A percentile compares a stretch with the other conserved stretches of the same genome.
phyloP scores from a whole-genome alignment of 2,797 vertebrate genomes.

The Myotis planiceps region DNA sequence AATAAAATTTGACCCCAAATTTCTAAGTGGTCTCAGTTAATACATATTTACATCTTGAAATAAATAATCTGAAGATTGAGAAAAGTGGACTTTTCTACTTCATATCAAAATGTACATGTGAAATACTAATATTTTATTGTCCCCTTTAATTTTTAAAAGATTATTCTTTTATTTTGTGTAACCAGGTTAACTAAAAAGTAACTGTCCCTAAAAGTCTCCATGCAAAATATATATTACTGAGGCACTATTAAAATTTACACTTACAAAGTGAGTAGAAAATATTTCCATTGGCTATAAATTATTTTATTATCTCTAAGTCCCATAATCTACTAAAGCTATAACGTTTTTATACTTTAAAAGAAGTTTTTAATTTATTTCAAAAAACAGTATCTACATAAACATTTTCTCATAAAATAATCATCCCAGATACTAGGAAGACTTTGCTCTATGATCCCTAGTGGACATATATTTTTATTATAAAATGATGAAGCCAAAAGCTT shows the following conservation, averaged over 20 bases:
- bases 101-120: background rate
- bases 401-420: background rate
- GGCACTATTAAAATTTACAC: background rate
- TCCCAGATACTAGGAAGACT: background rate
- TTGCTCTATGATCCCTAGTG: background rate
- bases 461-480: background rate
- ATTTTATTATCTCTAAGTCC: background rate
- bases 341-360: background rate
- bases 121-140: background rate
- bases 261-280: background rate
- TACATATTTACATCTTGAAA: background rate
- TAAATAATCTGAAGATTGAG: background rate
- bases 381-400: background rate
- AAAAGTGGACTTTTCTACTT: background rate
- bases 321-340: background rate
- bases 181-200: background rate
- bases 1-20: background rate
- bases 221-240: background rate
- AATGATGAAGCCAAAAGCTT: slow-evolving; percentile 27
- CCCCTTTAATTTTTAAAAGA: background rate
- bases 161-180: background rate
- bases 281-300: background rate
- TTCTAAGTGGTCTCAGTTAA: slow-evolving; percentile 17
- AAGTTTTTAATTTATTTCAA: background rate
- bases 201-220: background rate